Evolutionary conservation across 2,797 vertebrate genomes (phyloP).

Genomic region (Acanthornis magna): DNA sequence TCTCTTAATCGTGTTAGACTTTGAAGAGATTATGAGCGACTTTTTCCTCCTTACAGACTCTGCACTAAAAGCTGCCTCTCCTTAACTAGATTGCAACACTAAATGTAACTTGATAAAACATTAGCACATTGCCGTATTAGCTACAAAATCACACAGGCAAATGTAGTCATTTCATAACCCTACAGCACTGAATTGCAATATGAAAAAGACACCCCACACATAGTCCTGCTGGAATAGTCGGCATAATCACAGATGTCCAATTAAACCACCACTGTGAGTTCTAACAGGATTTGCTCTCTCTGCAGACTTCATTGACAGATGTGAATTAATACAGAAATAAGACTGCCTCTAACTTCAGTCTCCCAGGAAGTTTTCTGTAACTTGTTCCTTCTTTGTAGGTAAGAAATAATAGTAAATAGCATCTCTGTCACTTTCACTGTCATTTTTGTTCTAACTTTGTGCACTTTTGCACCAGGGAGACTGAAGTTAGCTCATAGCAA

Average conservation of each 20-base stretch:
- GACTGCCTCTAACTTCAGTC: neutral
- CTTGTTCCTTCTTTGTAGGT: neutral
- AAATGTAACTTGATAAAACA: neutral
- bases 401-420: neutral
- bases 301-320: neutral
- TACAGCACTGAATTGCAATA: neutral
- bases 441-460: neutral
- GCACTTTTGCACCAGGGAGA: neutral
- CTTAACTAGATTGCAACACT: neutral
- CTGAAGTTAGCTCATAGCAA: neutral
- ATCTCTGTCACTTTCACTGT: neutral
- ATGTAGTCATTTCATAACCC: neutral
- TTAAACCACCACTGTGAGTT: neutral
- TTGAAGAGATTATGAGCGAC: slow-evolving; percentile 37
- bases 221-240: neutral
- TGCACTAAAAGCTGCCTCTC: neutral
- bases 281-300: neutral
- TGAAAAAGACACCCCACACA: neutral
- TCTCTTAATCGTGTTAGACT: slow-evolving; percentile 37
- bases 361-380: neutral
- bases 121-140: neutral
- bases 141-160: neutral
- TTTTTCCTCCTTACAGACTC: slow-evolving; percentile 8
- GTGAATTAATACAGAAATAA: neutral
- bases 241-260: neutral